phyloP scores from a whole-genome alignment of 2,888 invertebrate species.

The Punctoribates punctum region DNA sequence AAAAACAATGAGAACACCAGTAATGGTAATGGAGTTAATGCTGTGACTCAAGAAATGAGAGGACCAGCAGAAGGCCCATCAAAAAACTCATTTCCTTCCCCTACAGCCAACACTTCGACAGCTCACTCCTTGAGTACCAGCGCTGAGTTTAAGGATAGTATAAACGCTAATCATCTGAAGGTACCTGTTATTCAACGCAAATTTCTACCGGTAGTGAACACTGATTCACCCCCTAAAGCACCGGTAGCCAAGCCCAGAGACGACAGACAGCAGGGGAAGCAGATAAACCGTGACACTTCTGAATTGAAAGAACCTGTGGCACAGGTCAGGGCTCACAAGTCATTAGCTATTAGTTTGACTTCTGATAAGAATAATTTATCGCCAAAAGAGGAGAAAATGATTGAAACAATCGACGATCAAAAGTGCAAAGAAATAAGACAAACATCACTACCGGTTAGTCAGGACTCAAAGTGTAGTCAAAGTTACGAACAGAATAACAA shows the following conservation, averaged over 20 bases:
- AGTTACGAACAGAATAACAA: conserved; percentile 16
- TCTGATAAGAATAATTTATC: not conserved
- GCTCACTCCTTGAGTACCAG: conserved; percentile 38
- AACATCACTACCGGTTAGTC: conserved; percentile 16
- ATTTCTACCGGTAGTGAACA: not conserved
- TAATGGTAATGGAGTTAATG: not conserved
- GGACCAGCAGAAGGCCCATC: conserved; percentile 36
- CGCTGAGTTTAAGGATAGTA: conserved; percentile 23
- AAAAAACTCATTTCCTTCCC: conserved; percentile 47
- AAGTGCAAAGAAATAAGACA: not conserved
- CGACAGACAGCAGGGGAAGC: conserved; percentile 3
- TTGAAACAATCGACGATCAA: not conserved
- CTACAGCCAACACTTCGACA: conserved; percentile 45
- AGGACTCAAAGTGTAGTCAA: not conserved
- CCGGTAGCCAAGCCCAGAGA: not conserved
- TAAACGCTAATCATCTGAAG: not conserved
- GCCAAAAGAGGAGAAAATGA: not conserved
- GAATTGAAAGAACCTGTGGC: not conserved
- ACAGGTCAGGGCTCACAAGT: conserved; percentile 19
- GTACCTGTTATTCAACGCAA: not conserved
- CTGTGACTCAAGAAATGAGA: not conserved
- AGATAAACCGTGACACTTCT: not conserved
- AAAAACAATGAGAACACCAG: not conserved
- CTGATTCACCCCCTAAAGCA: not conserved
- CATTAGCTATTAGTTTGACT: not conserved